A percentile compares a stretch with the other conserved stretches of the same genome.
These are phyloP conservation scores for Chunga burmeisteri DNA, from an alignment of 2,113 vertebrate species.

Conservation along the genomic window DNA sequence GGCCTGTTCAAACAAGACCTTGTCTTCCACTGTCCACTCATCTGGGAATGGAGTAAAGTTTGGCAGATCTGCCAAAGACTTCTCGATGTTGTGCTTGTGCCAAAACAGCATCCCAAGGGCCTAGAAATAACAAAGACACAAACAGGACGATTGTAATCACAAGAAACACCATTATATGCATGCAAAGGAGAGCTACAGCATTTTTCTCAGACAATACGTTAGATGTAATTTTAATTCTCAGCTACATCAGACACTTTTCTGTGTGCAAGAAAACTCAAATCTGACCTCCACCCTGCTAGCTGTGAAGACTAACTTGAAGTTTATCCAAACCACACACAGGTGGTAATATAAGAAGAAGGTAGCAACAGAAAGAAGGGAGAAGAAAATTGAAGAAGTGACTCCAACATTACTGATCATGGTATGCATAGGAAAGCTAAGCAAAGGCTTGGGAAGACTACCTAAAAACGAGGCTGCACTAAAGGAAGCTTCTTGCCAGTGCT, in stretches of 20 bases:
- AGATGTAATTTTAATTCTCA: not conserved
- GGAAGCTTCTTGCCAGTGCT: not conserved
- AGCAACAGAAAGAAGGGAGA: not conserved
- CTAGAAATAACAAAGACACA: slow-evolving; percentile 64
- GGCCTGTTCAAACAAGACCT: slow-evolving; percentile 93
- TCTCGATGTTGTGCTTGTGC: slow-evolving; percentile 97
- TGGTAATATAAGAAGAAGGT: not conserved
- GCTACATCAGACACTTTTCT: not conserved
- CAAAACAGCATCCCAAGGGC: slow-evolving; percentile 97
- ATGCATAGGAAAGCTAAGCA: not conserved
- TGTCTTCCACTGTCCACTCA: slow-evolving; percentile 97
- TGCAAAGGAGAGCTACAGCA: not conserved
- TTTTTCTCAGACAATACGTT: not conserved
- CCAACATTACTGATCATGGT: not conserved
- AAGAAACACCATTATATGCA: not conserved
- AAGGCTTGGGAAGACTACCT: not conserved
- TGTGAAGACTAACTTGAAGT: not conserved
- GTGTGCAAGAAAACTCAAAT: not conserved
- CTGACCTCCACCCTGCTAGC: not conserved
- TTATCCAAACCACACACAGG: not conserved
- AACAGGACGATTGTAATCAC: not conserved
- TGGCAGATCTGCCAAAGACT: slow-evolving; percentile 92
- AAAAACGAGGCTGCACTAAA: not conserved
- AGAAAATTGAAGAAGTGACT: not conserved
- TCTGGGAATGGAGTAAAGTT: slow-evolving; percentile 98